A percentile compares a stretch with the other conserved stretches of the same genome.
Evolutionary conservation across 2,888 invertebrate species (phyloP).

Genomic region (Plagodis dolabraria): DNA sequence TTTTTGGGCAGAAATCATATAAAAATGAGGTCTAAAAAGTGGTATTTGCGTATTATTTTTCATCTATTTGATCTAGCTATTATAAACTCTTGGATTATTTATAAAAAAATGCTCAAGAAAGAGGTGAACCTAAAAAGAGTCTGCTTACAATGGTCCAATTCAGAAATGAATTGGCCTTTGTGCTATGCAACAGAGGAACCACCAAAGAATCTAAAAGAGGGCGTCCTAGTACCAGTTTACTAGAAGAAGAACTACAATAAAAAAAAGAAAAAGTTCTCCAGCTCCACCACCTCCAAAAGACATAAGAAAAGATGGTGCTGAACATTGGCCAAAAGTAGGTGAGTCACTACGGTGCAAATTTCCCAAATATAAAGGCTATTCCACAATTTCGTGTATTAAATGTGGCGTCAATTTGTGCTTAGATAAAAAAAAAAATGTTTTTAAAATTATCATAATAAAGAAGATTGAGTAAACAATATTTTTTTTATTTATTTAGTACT

Average conservation of each 20-base stretch:
- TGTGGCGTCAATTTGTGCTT: constrained; percentile 51
- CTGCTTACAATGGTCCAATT: constrained; percentile 51
- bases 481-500: constrained; percentile 43
- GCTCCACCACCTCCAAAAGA: constrained; percentile 37
- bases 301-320: constrained; percentile 53
- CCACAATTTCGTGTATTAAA: constrained; percentile 53
- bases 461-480: constrained; percentile 40
- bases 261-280: constrained; percentile 47
- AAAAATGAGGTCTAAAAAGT: constrained; percentile 50
- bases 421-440: constrained; percentile 50
- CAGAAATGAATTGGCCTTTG: constrained; percentile 50
- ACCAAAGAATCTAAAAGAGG: constrained; percentile 37
- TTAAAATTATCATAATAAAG: constrained; percentile 51
- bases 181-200: constrained; percentile 53
- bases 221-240: constrained; percentile 40
- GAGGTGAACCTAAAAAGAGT: constrained; percentile 50
- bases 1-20: constrained; percentile 18
- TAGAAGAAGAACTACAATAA: constrained; percentile 49
- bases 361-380: constrained; percentile 52
- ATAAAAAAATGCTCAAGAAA: constrained; percentile 44
- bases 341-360: constrained; percentile 54
- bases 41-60: constrained; percentile 55
- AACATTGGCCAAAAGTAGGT: constrained; percentile 28
- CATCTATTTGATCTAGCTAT: constrained; percentile 29
- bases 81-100: constrained; percentile 13